Evolutionary conservation across 2,888 invertebrate species (phyloP).

Genomic region (Cabera pusaria): DNA sequence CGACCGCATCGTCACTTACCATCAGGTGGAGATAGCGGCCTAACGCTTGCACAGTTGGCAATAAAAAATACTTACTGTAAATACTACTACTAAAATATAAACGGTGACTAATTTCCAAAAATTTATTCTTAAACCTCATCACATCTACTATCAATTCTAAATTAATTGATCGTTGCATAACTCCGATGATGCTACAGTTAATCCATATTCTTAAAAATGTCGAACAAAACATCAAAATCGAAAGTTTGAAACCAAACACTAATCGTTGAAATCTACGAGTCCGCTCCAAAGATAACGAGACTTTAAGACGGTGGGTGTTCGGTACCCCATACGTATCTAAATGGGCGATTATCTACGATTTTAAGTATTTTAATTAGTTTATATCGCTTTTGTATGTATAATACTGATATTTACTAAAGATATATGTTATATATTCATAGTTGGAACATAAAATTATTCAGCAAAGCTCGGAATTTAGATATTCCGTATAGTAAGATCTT

Average conservation of each 20-base stretch:
- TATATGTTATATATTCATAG: slow-evolving; percentile 19
- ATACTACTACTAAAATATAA: too few relatives aligned
- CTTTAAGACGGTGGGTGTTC: slow-evolving; percentile 36
- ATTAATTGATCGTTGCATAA: too few relatives aligned
- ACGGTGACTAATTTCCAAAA: too few relatives aligned
- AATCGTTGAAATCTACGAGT: slow-evolving; percentile 11
- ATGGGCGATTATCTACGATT: slow-evolving; percentile 35
- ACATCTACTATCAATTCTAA: too few relatives aligned
- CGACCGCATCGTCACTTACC: too few relatives aligned
- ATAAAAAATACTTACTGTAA: too few relatives aligned
- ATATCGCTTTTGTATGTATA: slow-evolving; percentile 34
- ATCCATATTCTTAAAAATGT: too few relatives aligned
- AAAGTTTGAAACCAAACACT: slow-evolving; percentile 14
- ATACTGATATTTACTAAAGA: slow-evolving; percentile 16
- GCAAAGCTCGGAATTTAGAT: slow-evolving; percentile 12
- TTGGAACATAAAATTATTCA: slow-evolving; percentile 11
- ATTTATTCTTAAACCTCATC: too few relatives aligned
- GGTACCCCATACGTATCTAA: slow-evolving; percentile 38
- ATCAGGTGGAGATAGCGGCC: too few relatives aligned
- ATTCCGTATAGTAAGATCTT: slow-evolving; percentile 1
- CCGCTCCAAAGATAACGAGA: slow-evolving; percentile 19
- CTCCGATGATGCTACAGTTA: too few relatives aligned
- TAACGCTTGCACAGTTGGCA: too few relatives aligned
- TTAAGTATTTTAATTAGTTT: slow-evolving; percentile 44
- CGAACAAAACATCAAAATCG: slow-evolving; percentile 3